These are phyloP conservation scores for Mycteria americana DNA, from an alignment of 2,797 vertebrate genomes.

Conservation along the genomic window DNA sequence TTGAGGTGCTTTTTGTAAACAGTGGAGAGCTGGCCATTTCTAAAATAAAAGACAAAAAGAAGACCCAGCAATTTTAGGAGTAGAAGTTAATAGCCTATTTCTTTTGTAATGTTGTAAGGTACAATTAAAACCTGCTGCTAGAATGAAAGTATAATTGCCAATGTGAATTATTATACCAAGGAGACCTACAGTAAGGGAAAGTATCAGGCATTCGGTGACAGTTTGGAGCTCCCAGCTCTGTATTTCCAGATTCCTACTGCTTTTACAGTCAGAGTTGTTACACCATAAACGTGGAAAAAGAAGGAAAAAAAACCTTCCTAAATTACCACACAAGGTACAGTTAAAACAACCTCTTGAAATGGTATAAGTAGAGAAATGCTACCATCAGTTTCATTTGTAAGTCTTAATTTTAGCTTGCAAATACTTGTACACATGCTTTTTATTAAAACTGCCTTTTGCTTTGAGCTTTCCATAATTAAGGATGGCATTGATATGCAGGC, in stretches of 20 bases:
- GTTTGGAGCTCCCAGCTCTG: neutral
- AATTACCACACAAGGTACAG: neutral
- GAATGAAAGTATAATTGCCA: neutral
- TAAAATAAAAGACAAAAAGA: neutral
- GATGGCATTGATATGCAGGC: neutral
- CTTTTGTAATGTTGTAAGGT: neutral
- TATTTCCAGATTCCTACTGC: neutral
- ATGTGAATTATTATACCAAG: neutral
- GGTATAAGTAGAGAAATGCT: neutral
- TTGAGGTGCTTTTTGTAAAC: neutral
- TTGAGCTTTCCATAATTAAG: neutral
- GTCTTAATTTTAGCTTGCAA: neutral
- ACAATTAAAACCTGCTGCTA: slow-evolving; percentile 5
- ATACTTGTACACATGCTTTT: neutral
- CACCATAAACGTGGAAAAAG: neutral
- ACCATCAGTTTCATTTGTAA: neutral
- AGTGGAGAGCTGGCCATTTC: neutral
- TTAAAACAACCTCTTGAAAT: neutral
- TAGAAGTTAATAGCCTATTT: neutral
- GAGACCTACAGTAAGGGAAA: neutral
- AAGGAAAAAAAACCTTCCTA: neutral
- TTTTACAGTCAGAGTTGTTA: neutral
- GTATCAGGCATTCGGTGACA: neutral
- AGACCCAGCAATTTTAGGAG: neutral
- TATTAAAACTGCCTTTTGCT: neutral